Conservation (phyloP, 2,797 vertebrate genomes). For the Liasis olivaceus region DNA sequence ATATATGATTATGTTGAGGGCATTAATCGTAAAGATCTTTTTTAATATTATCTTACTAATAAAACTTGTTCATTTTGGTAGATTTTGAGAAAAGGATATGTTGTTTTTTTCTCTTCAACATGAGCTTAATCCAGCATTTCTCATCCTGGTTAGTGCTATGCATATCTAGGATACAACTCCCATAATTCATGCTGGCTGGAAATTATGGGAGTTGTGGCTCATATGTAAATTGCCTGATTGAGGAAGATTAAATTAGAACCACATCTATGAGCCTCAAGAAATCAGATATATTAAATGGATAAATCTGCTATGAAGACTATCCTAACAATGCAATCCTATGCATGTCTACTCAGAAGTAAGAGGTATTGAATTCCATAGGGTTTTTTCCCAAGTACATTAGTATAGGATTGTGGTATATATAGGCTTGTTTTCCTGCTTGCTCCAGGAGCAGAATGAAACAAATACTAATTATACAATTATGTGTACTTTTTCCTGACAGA, state of each 20-base stretch:
- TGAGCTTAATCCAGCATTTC: neutral
- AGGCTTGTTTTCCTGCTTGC: slow-evolving; percentile 50
- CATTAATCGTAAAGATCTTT: slow-evolving; percentile 32
- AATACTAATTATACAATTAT: slow-evolving; percentile 50
- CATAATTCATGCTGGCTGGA: neutral
- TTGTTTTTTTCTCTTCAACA: neutral
- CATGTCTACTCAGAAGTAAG: neutral
- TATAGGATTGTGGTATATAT: neutral
- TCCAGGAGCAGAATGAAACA: slow-evolving; percentile 58
- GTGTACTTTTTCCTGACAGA: slow-evolving; percentile 44
- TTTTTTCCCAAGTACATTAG: neutral
- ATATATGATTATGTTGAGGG: slow-evolving; percentile 40
- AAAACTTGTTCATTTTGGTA: neutral
- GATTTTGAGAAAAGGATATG: neutral
- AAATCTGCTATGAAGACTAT: slow-evolving; percentile 35
- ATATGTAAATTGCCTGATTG: neutral
- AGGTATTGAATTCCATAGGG: neutral
- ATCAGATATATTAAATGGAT: slow-evolving; percentile 19
- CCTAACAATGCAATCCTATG: neutral
- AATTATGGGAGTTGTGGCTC: neutral
- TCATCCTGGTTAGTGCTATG: neutral
- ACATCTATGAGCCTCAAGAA: slow-evolving; percentile 15
- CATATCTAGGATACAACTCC: neutral
- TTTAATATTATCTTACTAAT: slow-evolving; percentile 30
- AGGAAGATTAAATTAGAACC: neutral